Evolutionary conservation across 2,797 vertebrate species (phyloP), one percentile per base, ranked within the genome.

Genomic region (Lagocephalus sceleratus): DNA sequence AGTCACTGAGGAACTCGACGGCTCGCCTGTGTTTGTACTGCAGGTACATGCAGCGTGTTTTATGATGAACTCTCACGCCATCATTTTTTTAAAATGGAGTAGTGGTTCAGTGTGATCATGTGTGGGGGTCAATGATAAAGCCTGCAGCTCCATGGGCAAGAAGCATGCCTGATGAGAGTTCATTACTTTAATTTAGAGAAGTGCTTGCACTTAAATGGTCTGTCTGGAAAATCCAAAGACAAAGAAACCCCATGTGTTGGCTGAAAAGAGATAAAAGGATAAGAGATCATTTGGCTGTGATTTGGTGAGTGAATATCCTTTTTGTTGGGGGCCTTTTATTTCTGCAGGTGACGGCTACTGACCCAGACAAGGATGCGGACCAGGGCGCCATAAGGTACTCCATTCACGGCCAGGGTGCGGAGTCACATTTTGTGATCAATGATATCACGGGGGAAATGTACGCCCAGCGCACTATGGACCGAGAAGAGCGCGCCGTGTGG

Each of bases 361-460:
- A 96, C 89, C 94, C 94, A 38, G 94, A 96, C 76, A 92, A 92
- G 73, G 89, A 88, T 20, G 82, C 90, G n/a, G 87, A 92, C 75
- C 93, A 92, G 82, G 92, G 88, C 6, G 91, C 91, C 48, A 86
- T 97, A 68, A 90, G 92, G 5, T 97, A 96, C 54, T 96, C 94
- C 1, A 84, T 97, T 48, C 94, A 95, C 4, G 94, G 94, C 21
- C 91, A 92, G 40, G 94, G 94, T 26, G 91, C 94, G 20, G 89
- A 90, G 62, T 91, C 91, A 0, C 87, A 93, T 78, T 95, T 97
- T 73, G 90, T 94, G 63, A 93, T 97, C 80, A 93, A 95, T 25
- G 93, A 95, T 81, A 88, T 91, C 69, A 94, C 91, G 0, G 94
- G 94, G 53, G 93, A 91, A 78, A 91, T 97, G 86, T 95, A 93